Evolutionary conservation across 2,113 vertebrate genomes (phyloP).

Genomic region (Stercorarius parasiticus): DNA sequence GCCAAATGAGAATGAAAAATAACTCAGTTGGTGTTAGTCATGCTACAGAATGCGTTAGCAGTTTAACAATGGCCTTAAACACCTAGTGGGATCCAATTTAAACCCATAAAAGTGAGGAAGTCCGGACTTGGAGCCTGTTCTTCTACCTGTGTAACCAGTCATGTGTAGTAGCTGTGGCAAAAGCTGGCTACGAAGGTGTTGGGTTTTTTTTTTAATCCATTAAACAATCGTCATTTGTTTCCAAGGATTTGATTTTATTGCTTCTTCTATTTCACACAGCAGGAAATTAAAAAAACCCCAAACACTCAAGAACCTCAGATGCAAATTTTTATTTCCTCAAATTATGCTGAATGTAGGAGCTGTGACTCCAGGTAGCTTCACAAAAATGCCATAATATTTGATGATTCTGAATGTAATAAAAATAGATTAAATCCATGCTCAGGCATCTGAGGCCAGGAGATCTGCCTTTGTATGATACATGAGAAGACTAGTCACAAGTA

Average conservation of each 20-base stretch:
- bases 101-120: constrained; percentile 40
- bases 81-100: constrained; percentile 26
- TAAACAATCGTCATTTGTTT: background rate
- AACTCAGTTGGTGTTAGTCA: background rate
- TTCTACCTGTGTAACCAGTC: background rate
- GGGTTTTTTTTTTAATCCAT: background rate
- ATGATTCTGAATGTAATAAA: background rate
- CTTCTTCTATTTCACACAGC: background rate
- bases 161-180: background rate
- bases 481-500: too few relatives aligned
- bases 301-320: background rate
- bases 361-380: background rate
- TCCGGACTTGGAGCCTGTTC: background rate
- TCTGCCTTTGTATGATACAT: background rate
- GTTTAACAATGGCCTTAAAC: constrained; percentile 17
- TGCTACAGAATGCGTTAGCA: background rate
- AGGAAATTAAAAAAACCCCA: background rate
- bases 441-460: background rate
- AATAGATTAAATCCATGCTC: background rate
- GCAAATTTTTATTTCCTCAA: background rate
- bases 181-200: background rate
- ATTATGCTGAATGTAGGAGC: background rate
- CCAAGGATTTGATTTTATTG: constrained; percentile 14
- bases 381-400: background rate
- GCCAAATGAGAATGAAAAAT: background rate